These are phyloP conservation scores for Pyrocoelia pectoralis DNA, from an alignment of 2,888 invertebrate genomes.

Conservation along the genomic window DNA sequence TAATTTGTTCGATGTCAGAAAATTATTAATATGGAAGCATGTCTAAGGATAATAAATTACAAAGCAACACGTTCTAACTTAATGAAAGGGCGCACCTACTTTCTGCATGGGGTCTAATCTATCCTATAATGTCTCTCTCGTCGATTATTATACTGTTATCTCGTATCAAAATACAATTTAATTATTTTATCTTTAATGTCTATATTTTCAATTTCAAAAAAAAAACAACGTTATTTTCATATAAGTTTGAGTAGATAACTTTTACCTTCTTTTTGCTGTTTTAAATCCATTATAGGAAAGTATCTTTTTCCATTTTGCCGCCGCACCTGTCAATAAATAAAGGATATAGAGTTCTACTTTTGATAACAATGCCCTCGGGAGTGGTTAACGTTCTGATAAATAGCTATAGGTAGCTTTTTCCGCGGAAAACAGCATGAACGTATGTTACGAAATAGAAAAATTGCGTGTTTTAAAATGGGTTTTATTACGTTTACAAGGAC, in stretches of 20 bases:
- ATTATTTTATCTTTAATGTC: neutral
- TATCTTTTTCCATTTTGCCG: constrained; percentile 19
- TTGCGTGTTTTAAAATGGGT: constrained; percentile 10
- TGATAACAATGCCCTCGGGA: constrained; percentile 32
- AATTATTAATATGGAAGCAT: constrained; percentile 41
- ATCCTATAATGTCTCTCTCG: constrained; percentile 49
- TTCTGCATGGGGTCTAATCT: constrained; percentile 47
- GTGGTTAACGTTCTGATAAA: constrained; percentile 33
- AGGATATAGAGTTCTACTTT: constrained; percentile 31
- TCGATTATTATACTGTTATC: constrained; percentile 17
- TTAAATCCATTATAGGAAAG: constrained; percentile 16
- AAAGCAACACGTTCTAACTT: constrained; percentile 45
- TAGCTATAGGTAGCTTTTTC: constrained; percentile 20
- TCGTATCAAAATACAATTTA: constrained; percentile 11
- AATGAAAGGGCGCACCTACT: constrained; percentile 49
- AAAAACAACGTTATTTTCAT: too few relatives aligned
- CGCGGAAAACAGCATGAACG: constrained; percentile 14
- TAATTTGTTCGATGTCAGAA: constrained; percentile 46
- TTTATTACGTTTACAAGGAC: too few relatives aligned
- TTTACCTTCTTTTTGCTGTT: constrained; percentile 11
- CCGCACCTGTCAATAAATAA: constrained; percentile 34
- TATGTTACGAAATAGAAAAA: constrained; percentile 2
- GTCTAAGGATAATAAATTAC: constrained; percentile 46
- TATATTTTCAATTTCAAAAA: neutral
- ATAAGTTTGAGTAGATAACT: too few relatives aligned